A percentile compares a stretch with the other conserved stretches of the same genome.
These are phyloP conservation scores for Euthynnus affinis DNA, from an alignment of 2,797 vertebrate species.

Conservation along the genomic window DNA sequence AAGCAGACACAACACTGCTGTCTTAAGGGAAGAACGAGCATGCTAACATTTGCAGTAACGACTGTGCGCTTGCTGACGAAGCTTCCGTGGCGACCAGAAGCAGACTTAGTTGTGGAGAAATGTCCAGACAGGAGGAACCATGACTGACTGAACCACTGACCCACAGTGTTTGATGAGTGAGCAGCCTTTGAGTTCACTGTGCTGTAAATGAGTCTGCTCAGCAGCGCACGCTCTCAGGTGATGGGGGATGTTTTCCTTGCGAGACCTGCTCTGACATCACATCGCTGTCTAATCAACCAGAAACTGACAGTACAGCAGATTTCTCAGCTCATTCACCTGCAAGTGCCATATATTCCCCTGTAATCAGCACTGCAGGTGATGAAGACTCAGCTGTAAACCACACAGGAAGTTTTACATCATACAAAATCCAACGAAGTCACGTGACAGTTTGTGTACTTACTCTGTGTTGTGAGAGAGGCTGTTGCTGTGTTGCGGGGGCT, in stretches of 20 bases:
- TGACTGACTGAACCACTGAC: not conserved
- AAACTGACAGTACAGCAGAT: slow-evolving; percentile 20
- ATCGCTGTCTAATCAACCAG: slow-evolving; percentile 1
- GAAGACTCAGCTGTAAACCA: slow-evolving; percentile 20
- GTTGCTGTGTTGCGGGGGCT: slow-evolving; percentile 30
- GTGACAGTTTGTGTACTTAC: slow-evolving; percentile 76
- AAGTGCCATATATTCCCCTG: not conserved
- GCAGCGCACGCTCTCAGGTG: slow-evolving; percentile 9
- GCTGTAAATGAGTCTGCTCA: slow-evolving; percentile 1
- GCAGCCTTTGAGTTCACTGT: not conserved
- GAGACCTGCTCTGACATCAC: not conserved
- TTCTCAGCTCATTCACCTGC: slow-evolving; percentile 32
- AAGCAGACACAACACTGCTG: no score
- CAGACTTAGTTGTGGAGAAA: not conserved
- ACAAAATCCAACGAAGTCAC: not conserved
- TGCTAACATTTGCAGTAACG: no score
- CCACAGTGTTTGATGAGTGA: not conserved
- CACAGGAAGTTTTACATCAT: not conserved
- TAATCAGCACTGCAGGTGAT: slow-evolving; percentile 28
- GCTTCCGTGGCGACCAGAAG: no score
- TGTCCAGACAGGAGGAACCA: no score
- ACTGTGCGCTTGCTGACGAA: no score
- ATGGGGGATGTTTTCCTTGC: not conserved
- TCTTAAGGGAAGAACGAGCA: no score
- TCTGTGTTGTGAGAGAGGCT: slow-evolving; percentile 64